Evolutionary conservation across 2,797 vertebrate genomes (phyloP).

Genomic region (Gymnopithys bicolor): DNA sequence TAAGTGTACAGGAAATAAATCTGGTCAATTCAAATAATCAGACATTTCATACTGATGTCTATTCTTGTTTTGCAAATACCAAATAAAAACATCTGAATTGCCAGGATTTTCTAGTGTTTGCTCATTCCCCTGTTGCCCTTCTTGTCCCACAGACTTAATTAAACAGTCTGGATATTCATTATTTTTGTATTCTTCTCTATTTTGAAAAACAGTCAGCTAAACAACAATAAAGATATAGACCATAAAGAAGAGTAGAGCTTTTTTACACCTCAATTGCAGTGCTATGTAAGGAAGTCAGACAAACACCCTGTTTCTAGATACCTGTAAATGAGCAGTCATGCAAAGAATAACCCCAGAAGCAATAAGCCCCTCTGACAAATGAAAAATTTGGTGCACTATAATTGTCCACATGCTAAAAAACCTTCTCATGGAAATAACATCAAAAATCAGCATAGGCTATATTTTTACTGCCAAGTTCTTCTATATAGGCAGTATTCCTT

Average conservation of each 20-base stretch:
- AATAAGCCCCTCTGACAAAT: neutral
- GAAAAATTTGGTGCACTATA: neutral
- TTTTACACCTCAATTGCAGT: neutral
- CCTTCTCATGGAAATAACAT: neutral
- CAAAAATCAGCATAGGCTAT: neutral
- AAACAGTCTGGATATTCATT: neutral
- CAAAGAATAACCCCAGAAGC: neutral
- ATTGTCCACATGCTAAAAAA: neutral
- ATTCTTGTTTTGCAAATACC: neutral
- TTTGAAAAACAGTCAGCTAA: neutral
- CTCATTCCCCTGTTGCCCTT: neutral
- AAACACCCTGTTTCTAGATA: neutral
- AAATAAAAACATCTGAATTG: conserved; percentile 5
- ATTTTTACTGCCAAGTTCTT: conserved; percentile 10
- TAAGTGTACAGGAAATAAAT: conserved; percentile 1
- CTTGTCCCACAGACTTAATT: neutral
- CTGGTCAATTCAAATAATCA: neutral
- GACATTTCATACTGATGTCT: conserved; percentile 12
- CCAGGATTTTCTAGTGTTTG: neutral
- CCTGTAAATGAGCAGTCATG: neutral
- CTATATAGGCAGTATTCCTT: neutral
- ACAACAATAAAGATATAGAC: neutral
- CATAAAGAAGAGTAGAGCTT: neutral
- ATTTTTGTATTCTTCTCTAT: neutral
- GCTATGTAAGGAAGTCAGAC: neutral